Evolutionary conservation across 1,140 invertebrate genomes (phyloP).

Genomic region (Drosophila sp.): DNA sequence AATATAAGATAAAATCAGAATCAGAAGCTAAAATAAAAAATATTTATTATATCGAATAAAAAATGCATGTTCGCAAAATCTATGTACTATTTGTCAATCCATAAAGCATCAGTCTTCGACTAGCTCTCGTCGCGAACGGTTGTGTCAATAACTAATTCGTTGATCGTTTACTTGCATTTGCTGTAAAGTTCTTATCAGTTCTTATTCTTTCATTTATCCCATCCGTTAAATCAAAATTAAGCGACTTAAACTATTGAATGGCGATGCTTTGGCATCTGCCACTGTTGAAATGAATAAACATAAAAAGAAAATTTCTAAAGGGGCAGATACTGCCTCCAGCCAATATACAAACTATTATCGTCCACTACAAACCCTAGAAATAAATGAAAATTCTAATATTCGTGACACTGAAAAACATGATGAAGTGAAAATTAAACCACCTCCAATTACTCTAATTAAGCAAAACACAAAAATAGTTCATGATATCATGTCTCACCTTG

Average conservation of each 20-base stretch:
- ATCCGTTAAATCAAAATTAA: not conserved
- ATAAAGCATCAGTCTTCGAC: too few species aligned
- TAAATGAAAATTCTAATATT: not conserved
- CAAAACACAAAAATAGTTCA: conserved; percentile 9
- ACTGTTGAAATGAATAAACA: not conserved
- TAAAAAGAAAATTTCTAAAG: not conserved
- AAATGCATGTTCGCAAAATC: too few species aligned
- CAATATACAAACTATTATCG: conserved; percentile 1
- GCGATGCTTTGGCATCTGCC: conserved; percentile 1
- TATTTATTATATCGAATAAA: too few species aligned
- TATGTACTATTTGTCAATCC: too few species aligned
- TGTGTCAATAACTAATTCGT: not conserved
- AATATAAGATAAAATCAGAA: too few species aligned
- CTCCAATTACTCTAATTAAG: conserved; percentile 14
- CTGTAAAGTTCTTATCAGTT: not conserved
- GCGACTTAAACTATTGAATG: not conserved
- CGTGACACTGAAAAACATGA: not conserved
- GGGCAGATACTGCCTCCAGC: not conserved
- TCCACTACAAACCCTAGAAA: conserved; percentile 1
- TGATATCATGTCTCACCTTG: not conserved
- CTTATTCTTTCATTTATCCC: not conserved
- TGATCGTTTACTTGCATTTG: not conserved
- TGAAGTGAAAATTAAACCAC: conserved; percentile 6
- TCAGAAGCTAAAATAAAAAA: too few species aligned
- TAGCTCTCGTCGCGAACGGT: not conserved